phyloP scores from a whole-genome alignment of 2,113 vertebrate genomes.

The Ivindomyrus marchei region DNA sequence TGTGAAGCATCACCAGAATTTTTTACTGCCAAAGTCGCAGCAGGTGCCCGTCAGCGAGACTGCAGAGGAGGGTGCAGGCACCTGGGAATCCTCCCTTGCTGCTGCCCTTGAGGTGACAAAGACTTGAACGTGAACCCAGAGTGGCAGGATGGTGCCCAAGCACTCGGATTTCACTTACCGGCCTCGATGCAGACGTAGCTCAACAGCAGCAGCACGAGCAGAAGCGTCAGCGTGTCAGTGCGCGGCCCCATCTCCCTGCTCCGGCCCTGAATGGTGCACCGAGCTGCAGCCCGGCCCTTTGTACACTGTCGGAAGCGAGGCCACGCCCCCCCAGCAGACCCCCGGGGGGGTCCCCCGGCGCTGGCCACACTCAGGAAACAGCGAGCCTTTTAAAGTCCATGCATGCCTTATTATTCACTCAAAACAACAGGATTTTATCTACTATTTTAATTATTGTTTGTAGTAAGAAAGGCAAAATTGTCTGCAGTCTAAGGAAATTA shows the following conservation, averaged over 20 bases:
- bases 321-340: conserved; percentile 40
- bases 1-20: neutral
- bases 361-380: neutral
- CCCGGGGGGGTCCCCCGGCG: neutral
- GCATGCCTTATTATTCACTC: neutral
- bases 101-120: neutral
- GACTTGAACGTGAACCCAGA: neutral
- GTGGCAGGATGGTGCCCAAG: neutral
- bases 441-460: neutral
- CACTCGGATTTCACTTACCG: conserved; percentile 37
- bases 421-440: neutral
- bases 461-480: neutral
- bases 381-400: neutral
- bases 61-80: neutral
- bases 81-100: neutral
- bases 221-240: conserved; percentile 38
- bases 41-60: neutral
- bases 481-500: neutral
- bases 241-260: conserved; percentile 30
- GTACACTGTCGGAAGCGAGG: conserved; percentile 35
- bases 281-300: conserved; percentile 33
- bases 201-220: conserved; percentile 45
- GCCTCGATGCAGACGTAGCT: conserved; percentile 46
- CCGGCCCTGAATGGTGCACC: conserved; percentile 17
- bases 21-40: neutral